Evolutionary conservation across 2,797 vertebrate genomes (phyloP), one percentile per base, ranked within the genome.

Genomic region (Florisuga fusca): DNA sequence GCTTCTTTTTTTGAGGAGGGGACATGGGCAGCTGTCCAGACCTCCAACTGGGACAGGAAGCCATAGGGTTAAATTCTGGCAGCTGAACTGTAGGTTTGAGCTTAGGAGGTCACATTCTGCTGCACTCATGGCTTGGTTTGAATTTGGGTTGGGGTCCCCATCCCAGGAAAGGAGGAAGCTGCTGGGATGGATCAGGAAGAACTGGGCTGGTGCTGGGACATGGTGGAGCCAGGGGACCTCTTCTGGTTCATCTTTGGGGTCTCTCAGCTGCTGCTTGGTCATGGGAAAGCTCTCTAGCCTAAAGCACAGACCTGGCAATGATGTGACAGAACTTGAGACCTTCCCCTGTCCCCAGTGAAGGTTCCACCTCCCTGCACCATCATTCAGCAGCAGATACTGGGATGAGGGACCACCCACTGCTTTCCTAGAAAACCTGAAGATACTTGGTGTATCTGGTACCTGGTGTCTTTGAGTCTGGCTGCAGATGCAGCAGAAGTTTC

Each of bases 61-160:
- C 4, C 27, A 6, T 1, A 68, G 45, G n/a, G 12, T 53, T 50
- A 19, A 33, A 54, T 17, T 26, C 41, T 57, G 73, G 17, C 79
- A 86, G 26, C 54, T 50, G 33, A 58, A 61, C 38, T 2, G 25
- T 9, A 34, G 20, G 20, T 50, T n/a, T 79, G 83, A 74, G 21
- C 58, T 64, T 15, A 67, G 2, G 2, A 84, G 53, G 36, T 46
- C 8, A 1, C 31, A 48, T 48, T 26, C n/a, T 29, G 14, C 64
- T 43, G 20, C 19, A 14, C 27, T 54, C 43, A 0, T 7, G 59
- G 38, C 22, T 50, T 78, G 31, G 16, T 15, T 19, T 55, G 57
- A 83, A 51, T 2, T 38, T 31, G 59, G 72, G 12, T 2, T 68
- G 38, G 59, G n/a, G 25, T 17, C 23, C 20, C 9, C 0, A 0